Conservation (phyloP, 2,797 vertebrate genomes). For the Argyrosomus regius region DNA sequence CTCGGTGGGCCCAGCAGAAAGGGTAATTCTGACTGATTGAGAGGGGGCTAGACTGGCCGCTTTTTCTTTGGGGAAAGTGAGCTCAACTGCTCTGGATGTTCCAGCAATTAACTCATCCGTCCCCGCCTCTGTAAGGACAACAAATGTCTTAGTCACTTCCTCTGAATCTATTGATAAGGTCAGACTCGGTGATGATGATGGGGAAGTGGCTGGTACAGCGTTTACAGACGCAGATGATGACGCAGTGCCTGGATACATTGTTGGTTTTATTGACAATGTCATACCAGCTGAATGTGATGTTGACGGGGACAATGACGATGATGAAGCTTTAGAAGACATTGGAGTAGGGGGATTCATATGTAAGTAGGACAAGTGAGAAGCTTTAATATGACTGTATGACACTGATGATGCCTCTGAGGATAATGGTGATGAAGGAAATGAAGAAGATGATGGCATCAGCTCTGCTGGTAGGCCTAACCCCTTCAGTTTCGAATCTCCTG, state of each 20-base stretch:
- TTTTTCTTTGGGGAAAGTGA: conserved; percentile 79
- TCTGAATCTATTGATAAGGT: conserved; percentile 32
- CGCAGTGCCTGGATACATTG: conserved; percentile 1
- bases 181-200: conserved; percentile 34
- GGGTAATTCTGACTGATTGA: conserved; percentile 81
- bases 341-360: conserved; percentile 10
- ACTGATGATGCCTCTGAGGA: conserved; percentile 2
- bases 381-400: conserved; percentile 8
- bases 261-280: conserved; percentile 20
- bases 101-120: conserved; percentile 83
- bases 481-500: conserved; percentile 19
- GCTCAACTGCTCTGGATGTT: conserved; percentile 82
- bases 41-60: conserved; percentile 82
- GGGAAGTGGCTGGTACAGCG: conserved; percentile 62
- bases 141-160: conserved; percentile 81
- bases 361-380: conserved; percentile 24
- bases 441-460: conserved; percentile 3
- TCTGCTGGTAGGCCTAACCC: conserved; percentile 19
- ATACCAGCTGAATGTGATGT: conserved; percentile 1
- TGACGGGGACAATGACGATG: conserved; percentile 9
- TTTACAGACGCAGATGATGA: conserved; percentile 36
- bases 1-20: conserved; percentile 65
- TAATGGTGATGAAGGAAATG: conserved; percentile 17
- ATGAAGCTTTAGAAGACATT: conserved; percentile 13
- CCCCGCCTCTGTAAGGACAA: conserved; percentile 90